Conservation (phyloP, 1,140 invertebrate species). For the Ceratitis capitata region DNA sequence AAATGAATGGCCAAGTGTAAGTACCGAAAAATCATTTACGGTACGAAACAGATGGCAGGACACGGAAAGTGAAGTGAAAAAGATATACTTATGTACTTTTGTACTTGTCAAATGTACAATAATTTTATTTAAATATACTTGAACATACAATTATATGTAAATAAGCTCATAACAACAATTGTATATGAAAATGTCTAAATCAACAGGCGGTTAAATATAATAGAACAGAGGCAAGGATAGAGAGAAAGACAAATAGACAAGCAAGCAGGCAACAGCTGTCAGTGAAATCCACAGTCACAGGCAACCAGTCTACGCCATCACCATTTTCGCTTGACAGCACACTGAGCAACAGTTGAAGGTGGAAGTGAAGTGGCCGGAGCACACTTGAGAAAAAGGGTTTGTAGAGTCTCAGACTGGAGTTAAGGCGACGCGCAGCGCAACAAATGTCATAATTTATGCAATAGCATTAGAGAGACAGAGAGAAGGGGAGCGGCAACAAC, state of each 20-base stretch:
- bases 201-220: not conserved
- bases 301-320: not conserved
- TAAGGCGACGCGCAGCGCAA: not conserved
- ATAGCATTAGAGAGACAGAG: not conserved
- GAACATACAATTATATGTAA: not conserved
- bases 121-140: not conserved
- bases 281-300: not conserved
- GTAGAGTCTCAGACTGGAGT: not conserved
- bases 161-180: not conserved
- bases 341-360: not conserved
- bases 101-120: too few relatives aligned
- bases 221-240: not conserved
- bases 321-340: slow-evolving; percentile 20
- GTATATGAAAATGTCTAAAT: not conserved
- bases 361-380: not conserved
- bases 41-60: not conserved
- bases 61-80: not conserved
- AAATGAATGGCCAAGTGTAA: not conserved
- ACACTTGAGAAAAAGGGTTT: not conserved
- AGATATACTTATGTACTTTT: too few relatives aligned
- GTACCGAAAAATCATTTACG: not conserved
- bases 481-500: not conserved
- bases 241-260: not conserved
- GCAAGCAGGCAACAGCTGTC: not conserved
- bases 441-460: slow-evolving; percentile 36